phyloP scores from a whole-genome alignment of 2,113 vertebrate genomes.

The Trachemys scripta region DNA sequence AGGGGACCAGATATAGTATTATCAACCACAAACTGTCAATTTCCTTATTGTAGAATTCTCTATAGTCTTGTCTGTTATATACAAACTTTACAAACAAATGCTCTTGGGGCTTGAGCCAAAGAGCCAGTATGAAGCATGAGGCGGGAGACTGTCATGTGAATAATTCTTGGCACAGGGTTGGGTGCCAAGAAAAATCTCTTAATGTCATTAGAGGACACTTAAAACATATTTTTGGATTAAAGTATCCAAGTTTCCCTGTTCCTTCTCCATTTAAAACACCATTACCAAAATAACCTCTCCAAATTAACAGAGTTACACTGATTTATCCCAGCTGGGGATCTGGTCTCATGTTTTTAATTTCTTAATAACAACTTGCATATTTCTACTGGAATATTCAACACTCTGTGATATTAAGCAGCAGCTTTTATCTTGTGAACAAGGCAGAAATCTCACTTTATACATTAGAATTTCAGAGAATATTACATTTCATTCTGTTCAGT shows the following conservation, averaged over 20 bases:
- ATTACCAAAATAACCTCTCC: no score
- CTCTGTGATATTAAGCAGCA: background rate
- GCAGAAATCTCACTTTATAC: background rate
- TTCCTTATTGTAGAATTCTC: background rate
- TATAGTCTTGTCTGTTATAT: background rate
- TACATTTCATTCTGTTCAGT: background rate
- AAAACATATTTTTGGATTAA: background rate
- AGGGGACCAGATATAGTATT: background rate
- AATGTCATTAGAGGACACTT: background rate
- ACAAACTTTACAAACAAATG: background rate
- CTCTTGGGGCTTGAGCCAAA: background rate
- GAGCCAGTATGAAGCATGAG: background rate
- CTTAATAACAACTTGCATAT: background rate
- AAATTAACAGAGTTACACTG: no score
- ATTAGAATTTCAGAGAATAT: background rate
- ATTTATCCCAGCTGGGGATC: background rate
- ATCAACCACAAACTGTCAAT: no score
- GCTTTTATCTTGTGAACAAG: background rate
- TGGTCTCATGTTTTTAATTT: background rate
- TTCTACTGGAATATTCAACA: background rate
- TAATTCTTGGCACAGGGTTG: background rate
- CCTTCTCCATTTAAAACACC: no score
- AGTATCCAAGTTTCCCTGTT: no score
- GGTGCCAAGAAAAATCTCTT: background rate
- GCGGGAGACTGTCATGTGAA: background rate